Percentiles rank a stretch among this genome's conserved stretches.
These are phyloP conservation scores for Meandrusa payeni DNA, from an alignment of 2,888 invertebrate genomes.

Conservation along the genomic window DNA sequence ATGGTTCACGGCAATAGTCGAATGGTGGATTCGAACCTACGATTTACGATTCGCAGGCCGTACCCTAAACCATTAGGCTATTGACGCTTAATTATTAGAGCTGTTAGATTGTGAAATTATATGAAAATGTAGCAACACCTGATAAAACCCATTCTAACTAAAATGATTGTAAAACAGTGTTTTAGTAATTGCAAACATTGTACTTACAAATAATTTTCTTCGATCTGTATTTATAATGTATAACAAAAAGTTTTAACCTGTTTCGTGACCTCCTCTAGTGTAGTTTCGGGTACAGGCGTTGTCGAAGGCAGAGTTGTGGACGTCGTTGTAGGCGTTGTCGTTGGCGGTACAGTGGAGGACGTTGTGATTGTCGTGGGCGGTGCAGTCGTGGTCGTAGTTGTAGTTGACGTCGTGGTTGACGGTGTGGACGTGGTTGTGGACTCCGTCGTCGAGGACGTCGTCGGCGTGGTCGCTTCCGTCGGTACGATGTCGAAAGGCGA, in stretches of 20 bases:
- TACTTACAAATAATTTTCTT: conserved; percentile 13
- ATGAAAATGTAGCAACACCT: neutral
- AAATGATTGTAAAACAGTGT: conserved; percentile 2
- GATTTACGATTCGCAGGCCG: no score
- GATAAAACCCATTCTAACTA: conserved; percentile 15
- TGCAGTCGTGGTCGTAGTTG: conserved; percentile 38
- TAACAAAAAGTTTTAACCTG: conserved; percentile 46
- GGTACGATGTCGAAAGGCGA: conserved; percentile 43
- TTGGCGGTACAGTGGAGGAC: conserved; percentile 30
- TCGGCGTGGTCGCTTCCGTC: conserved; percentile 37
- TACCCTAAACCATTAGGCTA: no score
- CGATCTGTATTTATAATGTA: neutral
- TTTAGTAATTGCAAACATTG: conserved; percentile 10
- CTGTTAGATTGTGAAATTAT: conserved; percentile 14
- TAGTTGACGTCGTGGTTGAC: conserved; percentile 35
- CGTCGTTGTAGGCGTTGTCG: conserved; percentile 35
- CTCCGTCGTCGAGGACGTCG: conserved; percentile 31
- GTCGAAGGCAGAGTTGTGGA: conserved; percentile 41
- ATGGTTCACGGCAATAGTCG: no score
- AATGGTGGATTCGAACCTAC: no score
- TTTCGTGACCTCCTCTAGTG: conserved; percentile 57
- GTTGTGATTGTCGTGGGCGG: conserved; percentile 41
- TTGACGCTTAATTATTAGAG: no score
- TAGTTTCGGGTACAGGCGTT: conserved; percentile 52
- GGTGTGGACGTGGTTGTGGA: conserved; percentile 34